Base-by-base conservation (phyloP, 2,113 vertebrate species). In the Lepisosteus oculatus region DNA sequence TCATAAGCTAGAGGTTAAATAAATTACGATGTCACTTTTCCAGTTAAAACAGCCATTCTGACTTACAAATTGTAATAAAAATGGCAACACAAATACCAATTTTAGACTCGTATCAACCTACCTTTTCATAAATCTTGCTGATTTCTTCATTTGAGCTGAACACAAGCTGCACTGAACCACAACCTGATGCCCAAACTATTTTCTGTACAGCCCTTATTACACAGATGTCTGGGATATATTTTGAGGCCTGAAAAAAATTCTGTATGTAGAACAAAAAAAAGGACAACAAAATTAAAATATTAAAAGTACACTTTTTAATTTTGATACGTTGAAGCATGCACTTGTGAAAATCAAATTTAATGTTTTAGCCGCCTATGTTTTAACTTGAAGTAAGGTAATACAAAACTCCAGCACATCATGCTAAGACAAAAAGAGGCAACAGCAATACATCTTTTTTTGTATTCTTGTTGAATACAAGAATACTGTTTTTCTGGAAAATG, bases 81-180 rank as follows among this genome's bases (percentile, higher is more conserved):
- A 61, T 17, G 8, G 12, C 8, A 43, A 56, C 8, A 14, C 51
- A 29, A 29, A 13, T 55, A 43, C 8, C 2, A 2, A 47, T 17
- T 7, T 12, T 12, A 13, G 55, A 2, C 41, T 11, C 41, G 3
- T 0, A 13, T 59, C 14, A 8, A 47, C 85, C 85, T 90, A 98
- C 97, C 94, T 99, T 99, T 77, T 99, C 97, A 56, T 99, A 99
- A 84, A 99, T 96, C 89, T 97, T 98, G 92, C 95, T 97, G 8
- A 99, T 96, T 82, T 99, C 97, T 72, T 99, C 97, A 87, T 97
- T 99, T 0, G 96, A 94, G 79, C 95, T 97, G 87, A 99, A 99
- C 73, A 99, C 96, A 29, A 98, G 92, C 78, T 99, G 96, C 75
- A 99, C 93, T 57, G 95, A 94, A 55, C 97, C 97, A 83, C 96